Evolutionary conservation across 2,797 vertebrate genomes (phyloP).

Genomic region (Intellagama lesueurii): DNA sequence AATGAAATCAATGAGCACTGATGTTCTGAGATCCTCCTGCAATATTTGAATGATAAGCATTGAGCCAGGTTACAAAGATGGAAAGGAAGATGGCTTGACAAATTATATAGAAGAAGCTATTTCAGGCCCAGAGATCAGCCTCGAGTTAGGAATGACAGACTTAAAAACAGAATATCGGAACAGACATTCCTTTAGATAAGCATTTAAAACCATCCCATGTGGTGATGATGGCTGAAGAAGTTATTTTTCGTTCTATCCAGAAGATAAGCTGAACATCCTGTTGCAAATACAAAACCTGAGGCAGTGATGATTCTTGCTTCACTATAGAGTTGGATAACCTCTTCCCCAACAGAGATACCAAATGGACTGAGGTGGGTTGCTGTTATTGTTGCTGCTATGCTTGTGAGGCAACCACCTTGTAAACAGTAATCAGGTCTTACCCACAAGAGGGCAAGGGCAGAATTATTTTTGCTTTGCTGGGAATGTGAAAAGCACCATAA

Average conservation of each 20-base stretch:
- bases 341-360: too few relatives aligned
- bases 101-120: background rate
- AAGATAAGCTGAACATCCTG: background rate
- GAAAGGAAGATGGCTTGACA: background rate
- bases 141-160: background rate
- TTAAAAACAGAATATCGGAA: background rate
- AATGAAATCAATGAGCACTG: background rate
- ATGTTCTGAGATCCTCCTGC: too few relatives aligned
- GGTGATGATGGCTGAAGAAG: background rate
- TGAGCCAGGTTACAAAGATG: background rate
- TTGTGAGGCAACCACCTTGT: too few relatives aligned
- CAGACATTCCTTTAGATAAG: background rate
- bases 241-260: background rate
- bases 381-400: too few relatives aligned
- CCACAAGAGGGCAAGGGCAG: background rate
- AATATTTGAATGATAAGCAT: background rate
- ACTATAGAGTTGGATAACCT: too few relatives aligned
- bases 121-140: background rate
- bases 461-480: background rate
- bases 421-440: too few relatives aligned
- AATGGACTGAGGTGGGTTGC: too few relatives aligned
- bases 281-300: background rate
- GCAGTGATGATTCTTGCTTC: too few relatives aligned
- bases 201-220: background rate
- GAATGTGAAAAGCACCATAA: background rate